phyloP scores from a whole-genome alignment of 2,888 invertebrate species.

The Ectemnius lituratus region DNA sequence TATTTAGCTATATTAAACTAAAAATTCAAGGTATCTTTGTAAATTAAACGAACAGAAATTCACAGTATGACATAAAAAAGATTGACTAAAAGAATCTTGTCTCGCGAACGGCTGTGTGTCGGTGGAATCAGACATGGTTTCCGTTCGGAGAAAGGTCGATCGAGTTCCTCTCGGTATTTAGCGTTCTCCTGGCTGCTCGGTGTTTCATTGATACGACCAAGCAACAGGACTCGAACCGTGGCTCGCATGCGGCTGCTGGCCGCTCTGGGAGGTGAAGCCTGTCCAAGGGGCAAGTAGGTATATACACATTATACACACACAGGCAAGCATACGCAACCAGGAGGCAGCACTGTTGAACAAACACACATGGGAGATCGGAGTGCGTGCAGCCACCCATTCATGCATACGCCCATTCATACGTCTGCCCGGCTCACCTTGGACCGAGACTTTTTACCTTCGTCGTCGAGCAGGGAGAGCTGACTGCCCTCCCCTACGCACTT shows the following conservation, averaged over 20 bases:
- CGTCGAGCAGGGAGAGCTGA: slow-evolving; percentile 41
- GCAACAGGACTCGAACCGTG: slow-evolving; percentile 7
- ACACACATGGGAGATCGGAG: slow-evolving; percentile 38
- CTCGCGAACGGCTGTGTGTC: neutral
- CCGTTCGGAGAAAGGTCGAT: neutral
- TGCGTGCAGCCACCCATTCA: slow-evolving; percentile 72
- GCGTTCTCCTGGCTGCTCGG: neutral
- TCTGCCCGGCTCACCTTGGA: slow-evolving; percentile 73
- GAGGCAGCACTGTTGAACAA: slow-evolving; percentile 39
- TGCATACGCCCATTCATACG: slow-evolving; percentile 76
- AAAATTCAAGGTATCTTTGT: too few species aligned
- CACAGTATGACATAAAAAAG: too few species aligned
- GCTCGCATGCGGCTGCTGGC: slow-evolving; percentile 49
- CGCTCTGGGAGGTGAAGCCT: neutral
- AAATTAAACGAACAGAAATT: too few species aligned
- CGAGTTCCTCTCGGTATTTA: neutral
- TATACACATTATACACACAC: slow-evolving; percentile 3
- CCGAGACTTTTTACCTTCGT: slow-evolving; percentile 62
- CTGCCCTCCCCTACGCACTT: slow-evolving; percentile 15
- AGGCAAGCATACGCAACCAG: slow-evolving; percentile 16
- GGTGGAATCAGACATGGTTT: neutral
- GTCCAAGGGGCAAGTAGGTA: slow-evolving; percentile 25
- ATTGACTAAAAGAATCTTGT: too few species aligned
- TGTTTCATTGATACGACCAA: neutral
- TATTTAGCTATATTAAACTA: too few species aligned